Base-by-base conservation (phyloP, 2,797 vertebrate species). In the Apogon hyalosoma region DNA sequence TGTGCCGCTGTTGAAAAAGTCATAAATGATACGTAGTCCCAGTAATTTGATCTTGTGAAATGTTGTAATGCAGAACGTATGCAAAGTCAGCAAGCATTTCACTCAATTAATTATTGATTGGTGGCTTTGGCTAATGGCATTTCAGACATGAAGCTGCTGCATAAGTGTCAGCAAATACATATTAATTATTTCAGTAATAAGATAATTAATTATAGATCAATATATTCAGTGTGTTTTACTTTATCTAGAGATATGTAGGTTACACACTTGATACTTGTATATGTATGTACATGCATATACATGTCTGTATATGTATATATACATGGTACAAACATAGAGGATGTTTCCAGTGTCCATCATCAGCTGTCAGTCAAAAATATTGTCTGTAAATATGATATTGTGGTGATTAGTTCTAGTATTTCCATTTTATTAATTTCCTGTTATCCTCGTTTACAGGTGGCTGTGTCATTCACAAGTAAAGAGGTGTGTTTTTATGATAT, bases 401-500 rank as follows among this genome's bases (percentile, higher is more conserved):
- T 15, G 24, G 12, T 52, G 8, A 58, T 54, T 16, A n/a, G 50
- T 49, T 45, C 3, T 21, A 3, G 19, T 21, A 21, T 21, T 21
- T 21, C 19, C 1, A 0, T 11, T 49, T 15, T 15, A 7, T 36
- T 38, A 7, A 5, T 11, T 38, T 18, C 52, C 28, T 31, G 8
- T 36, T 36, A 9, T 38, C 41, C 16, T 45, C 55, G 0, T 42
- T 54, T 28, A 61, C 89, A 93, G 95, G 87, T 96, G 16, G 94
- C 94, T 0, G 94, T 94, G 80, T 91, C 87, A 48, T 95, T 95
- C 85, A 95, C 93, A 54, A 94, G 90, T 79, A 95, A 95, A 67
- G 92, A 96, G 80, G 85, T 97, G 82, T 94, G 91, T 77, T 96
- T 97, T 78, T 96, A 95, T 85, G 93, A 95, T 77, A 85, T 92